Base-by-base conservation (phyloP, 2,113 vertebrate genomes). In the Nasalis larvatus region DNA sequence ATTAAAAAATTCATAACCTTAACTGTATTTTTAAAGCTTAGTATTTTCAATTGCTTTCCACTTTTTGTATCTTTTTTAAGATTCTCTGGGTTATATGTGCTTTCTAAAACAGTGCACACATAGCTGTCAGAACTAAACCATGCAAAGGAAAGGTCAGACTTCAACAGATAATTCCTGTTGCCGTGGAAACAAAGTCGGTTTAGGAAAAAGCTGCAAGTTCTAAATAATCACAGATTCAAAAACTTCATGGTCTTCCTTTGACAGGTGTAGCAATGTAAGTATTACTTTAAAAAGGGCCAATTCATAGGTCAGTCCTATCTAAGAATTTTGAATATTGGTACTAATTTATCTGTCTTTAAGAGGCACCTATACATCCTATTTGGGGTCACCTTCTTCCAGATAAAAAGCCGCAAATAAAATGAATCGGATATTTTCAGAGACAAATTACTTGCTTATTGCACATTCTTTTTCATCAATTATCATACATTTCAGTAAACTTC, bases 81-180 rank as follows among this genome's bases (percentile, higher is more conserved):
- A 8, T 92, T 91, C 30, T 40, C 37, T 94, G 5, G 20, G 35
- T 89, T 93, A 37, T 74, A 76, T 52, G 56, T 91, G 66, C 54
- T 91, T 98, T 95, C 88, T 86, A 92, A 91, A 96, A 97, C 89
- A 92, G 73, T 89, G 86, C 6, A 93, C 93, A 86, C 18, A 60
- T 84, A 94, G 82, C 96, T 98, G 90, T 94, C 93, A 96, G 82
- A 83, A 74, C 56, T 87, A 84, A 96, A 84, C 94, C 93, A 86
- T 88, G 86, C 85, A 97, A 94, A 85, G 76, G 56, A 94, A 98
- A 97, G 96, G 94, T 97, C 87, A 94, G 82, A 63, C 54, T 94
- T 97, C n/a, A 88, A 60, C 27, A 86, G 85, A 86, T 85, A 95
- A 96, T 92, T 90, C 83, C 82, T 84, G 96, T 98, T 97, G 63